A percentile compares a stretch with the other conserved stretches of the same genome.
Evolutionary conservation across 1,140 invertebrate genomes (phyloP).

Genomic region (Pantala flavescens): DNA sequence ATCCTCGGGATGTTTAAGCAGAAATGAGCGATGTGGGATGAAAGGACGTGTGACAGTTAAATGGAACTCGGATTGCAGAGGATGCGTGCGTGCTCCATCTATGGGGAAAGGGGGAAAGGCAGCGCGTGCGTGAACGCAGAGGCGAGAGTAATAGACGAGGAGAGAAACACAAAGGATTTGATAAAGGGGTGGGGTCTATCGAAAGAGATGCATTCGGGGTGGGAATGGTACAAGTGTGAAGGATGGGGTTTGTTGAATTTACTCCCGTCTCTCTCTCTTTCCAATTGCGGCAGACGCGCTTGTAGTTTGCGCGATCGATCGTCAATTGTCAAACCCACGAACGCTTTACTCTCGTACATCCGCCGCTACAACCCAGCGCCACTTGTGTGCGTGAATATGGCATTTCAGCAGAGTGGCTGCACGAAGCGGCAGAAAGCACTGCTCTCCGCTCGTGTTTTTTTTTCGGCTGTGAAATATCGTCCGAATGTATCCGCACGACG

Average conservation of each 20-base stretch:
- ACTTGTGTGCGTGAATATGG: too few relatives aligned
- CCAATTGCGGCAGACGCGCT: conserved; percentile 1
- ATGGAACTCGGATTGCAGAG: too few relatives aligned
- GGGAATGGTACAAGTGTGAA: background rate
- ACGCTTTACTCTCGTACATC: background rate
- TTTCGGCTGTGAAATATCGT: too few relatives aligned
- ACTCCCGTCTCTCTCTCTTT: background rate
- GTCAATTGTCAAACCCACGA: conserved; percentile 8
- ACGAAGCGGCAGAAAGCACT: too few relatives aligned
- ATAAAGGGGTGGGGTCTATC: background rate
- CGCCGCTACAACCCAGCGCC: background rate
- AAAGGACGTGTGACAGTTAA: too few relatives aligned
- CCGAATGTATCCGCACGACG: too few relatives aligned
- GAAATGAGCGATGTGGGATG: too few relatives aligned
- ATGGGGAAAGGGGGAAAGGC: background rate
- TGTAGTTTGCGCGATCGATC: conserved; percentile 4
- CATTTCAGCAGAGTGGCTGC: too few relatives aligned
- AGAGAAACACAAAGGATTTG: background rate
- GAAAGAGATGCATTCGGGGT: background rate
- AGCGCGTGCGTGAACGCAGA: background rate
- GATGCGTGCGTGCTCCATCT: too few relatives aligned
- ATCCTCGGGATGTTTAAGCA: too few relatives aligned
- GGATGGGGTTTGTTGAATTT: background rate
- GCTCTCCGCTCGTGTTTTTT: too few relatives aligned
- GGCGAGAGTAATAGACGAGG: background rate